Base-by-base conservation (phyloP, 2,113 vertebrate genomes). In the Hylia prasina region DNA sequence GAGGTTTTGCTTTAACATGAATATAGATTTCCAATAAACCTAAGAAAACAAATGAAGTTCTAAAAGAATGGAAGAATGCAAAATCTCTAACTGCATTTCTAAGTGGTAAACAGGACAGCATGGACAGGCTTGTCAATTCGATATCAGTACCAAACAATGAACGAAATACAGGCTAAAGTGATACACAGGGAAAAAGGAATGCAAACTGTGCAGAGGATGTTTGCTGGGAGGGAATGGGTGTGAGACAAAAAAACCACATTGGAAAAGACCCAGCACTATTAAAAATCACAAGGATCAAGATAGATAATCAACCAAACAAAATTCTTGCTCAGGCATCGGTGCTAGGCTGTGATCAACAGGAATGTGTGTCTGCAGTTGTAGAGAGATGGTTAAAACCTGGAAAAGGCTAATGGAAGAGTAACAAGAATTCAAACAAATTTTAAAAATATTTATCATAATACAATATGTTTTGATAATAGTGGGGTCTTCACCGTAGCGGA, bases 1-100 rank as follows among this genome's bases (percentile, higher is more conserved):
- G 45, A 72, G 58, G 23, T 40, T 89, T 78, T 82, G 30, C 63
- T 88, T 91, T 84, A 61, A 63, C 66, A 63, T 57, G 10, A 91
- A 58, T 87, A 94, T 70, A 87, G 89, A 93, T 93, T 96, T 96
- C 58, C 82, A 94, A 83, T 91, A 86, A 93, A 80, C 77, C 87
- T 77, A 56, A 37, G 63, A 66, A 96, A 91, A 95, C 70, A 96
- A 94, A 95, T 60, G 51, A 82, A 64, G 66, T 76, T 93, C 42
- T 70, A 82, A 58, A 93, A 86, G 71, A 97, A 94, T 37, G 40
- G 94, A 80, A 88, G 66, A 95, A 85, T 28, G 82, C 42, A 89
- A 86, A 81, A 66, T 66, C 39, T 89, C 47, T 83, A 81, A 88
- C 47, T 76, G 39, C 81, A 73, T 90, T 90, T 94, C 72, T 89